Percentiles rank a stretch among this genome's conserved stretches.
Evolutionary conservation across 2,888 invertebrate species (phyloP).

Genomic region (Ophioninae sp.): DNA sequence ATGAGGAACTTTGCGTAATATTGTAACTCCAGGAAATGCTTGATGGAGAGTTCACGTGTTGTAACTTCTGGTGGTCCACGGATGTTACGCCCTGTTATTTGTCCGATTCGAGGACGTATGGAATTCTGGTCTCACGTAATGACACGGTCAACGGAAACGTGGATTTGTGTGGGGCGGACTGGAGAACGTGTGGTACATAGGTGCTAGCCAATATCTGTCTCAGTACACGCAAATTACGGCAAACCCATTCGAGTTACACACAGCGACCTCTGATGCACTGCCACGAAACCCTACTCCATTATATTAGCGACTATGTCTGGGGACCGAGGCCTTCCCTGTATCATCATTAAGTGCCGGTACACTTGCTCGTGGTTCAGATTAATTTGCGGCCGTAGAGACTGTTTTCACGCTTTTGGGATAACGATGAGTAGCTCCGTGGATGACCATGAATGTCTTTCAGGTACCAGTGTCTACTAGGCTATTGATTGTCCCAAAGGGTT

Average conservation of each 20-base stretch:
- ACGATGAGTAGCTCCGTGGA: neutral
- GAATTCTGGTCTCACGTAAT: conserved; percentile 39
- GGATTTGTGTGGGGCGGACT: neutral
- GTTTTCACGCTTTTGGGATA: neutral
- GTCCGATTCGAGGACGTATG: conserved; percentile 30
- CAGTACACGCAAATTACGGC: conserved; percentile 36
- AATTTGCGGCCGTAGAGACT: conserved; percentile 5
- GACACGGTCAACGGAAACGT: neutral
- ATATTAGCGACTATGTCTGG: conserved; percentile 47
- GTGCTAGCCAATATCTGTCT: conserved; percentile 14
- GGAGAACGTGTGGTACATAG: conserved; percentile 18
- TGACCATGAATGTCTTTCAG: neutral
- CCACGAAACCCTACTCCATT: conserved; percentile 56
- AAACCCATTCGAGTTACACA: conserved; percentile 58
- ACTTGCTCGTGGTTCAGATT: conserved; percentile 53
- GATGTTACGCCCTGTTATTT: conserved; percentile 35
- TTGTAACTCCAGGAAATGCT: conserved; percentile 19
- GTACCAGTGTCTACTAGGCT: neutral
- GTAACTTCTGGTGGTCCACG: conserved; percentile 38
- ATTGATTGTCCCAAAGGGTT: neutral
- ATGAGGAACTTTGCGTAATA: too few relatives aligned
- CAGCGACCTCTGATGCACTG: conserved; percentile 51
- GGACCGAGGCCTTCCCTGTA: conserved; percentile 38
- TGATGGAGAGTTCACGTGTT: conserved; percentile 43
- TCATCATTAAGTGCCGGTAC: conserved; percentile 53